Conservation (phyloP, 2,797 vertebrate genomes). For the Falco biarmicus region DNA sequence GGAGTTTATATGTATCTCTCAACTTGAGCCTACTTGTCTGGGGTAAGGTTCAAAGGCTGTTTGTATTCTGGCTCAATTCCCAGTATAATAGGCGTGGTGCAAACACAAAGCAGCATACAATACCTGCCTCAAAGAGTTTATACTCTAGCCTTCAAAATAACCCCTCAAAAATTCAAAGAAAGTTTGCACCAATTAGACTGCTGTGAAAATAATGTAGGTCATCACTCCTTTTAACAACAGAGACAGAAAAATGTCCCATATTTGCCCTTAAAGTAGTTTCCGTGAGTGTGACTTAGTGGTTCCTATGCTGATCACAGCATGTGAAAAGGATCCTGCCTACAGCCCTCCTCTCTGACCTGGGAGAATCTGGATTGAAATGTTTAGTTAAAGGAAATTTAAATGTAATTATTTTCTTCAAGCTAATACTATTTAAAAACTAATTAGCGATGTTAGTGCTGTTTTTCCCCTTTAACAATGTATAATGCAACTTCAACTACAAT, state of each 20-base stretch:
- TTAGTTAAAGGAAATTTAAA: not conserved
- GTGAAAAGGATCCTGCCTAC: not conserved
- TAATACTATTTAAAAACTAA: slow-evolving; percentile 6
- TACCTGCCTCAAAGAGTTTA: not conserved
- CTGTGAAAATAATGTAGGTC: not conserved
- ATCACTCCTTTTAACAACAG: not conserved
- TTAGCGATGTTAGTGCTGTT: not conserved
- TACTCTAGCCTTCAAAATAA: not conserved
- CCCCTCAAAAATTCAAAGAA: not conserved
- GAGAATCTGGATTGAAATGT: not conserved
- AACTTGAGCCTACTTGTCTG: not conserved
- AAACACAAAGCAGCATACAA: not conserved
- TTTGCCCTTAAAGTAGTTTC: not conserved
- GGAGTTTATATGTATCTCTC: not conserved
- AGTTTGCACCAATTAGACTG: not conserved
- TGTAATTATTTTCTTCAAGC: not conserved
- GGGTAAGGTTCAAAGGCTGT: not conserved
- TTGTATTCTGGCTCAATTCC: not conserved
- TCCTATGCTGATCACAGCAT: not conserved
- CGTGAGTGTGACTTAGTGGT: not conserved
- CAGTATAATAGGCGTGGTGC: not conserved
- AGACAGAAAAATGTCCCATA: not conserved
- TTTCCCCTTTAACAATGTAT: not conserved
- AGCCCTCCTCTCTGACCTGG: not conserved
- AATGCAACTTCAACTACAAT: slow-evolving; percentile 31